Evolutionary conservation across 2,797 vertebrate genomes (phyloP).

Genomic region (Rhincodon typus): DNA sequence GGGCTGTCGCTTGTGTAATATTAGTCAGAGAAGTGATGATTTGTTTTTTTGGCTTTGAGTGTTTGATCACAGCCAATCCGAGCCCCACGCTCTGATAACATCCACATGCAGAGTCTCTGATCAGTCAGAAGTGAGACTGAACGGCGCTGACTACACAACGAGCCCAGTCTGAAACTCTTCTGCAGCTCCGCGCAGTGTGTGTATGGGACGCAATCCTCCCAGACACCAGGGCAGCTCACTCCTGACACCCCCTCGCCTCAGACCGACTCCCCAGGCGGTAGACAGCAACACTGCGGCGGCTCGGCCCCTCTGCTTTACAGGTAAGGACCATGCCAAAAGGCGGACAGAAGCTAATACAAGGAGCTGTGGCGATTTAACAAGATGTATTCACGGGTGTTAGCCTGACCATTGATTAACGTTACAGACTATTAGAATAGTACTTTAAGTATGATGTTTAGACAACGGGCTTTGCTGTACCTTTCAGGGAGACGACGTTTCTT

Average conservation of each 20-base stretch:
- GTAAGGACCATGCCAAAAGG: not conserved
- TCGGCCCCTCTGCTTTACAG: not conserved
- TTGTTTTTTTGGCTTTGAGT: conserved; percentile 50
- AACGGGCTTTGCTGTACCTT: not conserved
- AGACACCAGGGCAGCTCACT: conserved; percentile 3
- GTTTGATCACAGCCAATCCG: conserved; percentile 54
- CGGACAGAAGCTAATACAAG: not conserved
- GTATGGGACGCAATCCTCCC: not conserved
- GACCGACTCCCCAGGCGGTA: not conserved
- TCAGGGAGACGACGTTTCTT: not conserved
- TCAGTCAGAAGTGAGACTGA: conserved; percentile 52
- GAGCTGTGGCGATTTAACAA: too few relatives aligned
- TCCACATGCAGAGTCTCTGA: conserved; percentile 54
- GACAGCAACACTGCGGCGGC: not conserved
- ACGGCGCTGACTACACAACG: conserved; percentile 19
- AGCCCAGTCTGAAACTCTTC: not conserved
- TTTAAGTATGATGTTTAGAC: not conserved
- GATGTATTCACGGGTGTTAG: too few relatives aligned
- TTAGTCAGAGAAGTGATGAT: conserved; percentile 48
- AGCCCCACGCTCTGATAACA: conserved; percentile 56
- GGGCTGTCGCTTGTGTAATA: conserved; percentile 28
- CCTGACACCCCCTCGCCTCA: not conserved
- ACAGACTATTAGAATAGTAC: not conserved
- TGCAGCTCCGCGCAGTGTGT: not conserved
- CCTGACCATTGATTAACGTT: not conserved